Base-by-base conservation (phyloP, 2,888 invertebrate genomes). In the Colostygia pectinataria region DNA sequence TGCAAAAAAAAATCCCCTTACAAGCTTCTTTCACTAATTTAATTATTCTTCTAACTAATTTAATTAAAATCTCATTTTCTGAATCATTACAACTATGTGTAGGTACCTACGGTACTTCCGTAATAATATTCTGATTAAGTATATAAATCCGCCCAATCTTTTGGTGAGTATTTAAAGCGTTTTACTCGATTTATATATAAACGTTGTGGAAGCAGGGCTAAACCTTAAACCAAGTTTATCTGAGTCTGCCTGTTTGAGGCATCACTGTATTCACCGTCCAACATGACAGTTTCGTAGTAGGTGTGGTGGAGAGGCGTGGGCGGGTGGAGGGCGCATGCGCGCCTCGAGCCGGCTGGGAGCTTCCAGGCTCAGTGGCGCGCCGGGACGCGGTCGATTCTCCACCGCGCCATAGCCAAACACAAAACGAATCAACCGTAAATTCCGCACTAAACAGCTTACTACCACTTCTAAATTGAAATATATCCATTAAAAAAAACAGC, bases 331-430 rank as follows among this genome's bases (percentile, higher is more conserved):
- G 69, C 84, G 85, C 85, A 83, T 80, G 86, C 86, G 85, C 82
- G 78, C 49, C 56, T 53, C 61, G 53, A 68, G 67, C 70, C 59
- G 68, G 73, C 80, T 77, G 71, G 77, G 79, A 79, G 75, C 78
- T 76, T 72, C 66, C 74, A 63, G 78, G 78, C 78, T 88, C 87
- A 90, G 89, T 90, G 86, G 81, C 81, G 85, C 87, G 84, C 78
- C 83, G 83, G 81, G 79, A 81, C 76, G 82, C 83, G 89, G 87
- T 88, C 89, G 89, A 87, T 87, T 83, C 46, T 43, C 83, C 77
- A 79, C 79, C 77, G 78, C 71, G 79, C 81, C 59, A 65, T 43
- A 41, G 29, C 51, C 46, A 37, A 46, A 46, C 20, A 52, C 46
- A 25, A 71, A 71, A 66, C 70, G 67, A 73, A 71, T 69, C 62